Conservation (phyloP, 2,888 invertebrate genomes). For the Drosophila stalkeri region DNA sequence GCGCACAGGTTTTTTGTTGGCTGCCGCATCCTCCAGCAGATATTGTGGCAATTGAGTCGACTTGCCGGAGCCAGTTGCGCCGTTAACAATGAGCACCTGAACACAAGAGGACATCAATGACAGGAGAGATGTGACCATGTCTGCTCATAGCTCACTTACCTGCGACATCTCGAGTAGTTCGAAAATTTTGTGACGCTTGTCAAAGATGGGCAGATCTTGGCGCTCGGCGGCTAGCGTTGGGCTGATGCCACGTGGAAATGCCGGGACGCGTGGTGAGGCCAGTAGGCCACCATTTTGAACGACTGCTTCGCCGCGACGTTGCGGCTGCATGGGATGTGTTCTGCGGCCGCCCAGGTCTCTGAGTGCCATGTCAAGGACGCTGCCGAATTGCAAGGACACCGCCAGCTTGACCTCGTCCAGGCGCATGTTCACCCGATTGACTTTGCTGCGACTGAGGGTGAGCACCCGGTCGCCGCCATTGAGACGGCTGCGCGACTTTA, state of each 20-base stretch:
- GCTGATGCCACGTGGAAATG: constrained; percentile 41
- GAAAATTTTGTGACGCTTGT: constrained; percentile 61
- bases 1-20: constrained; percentile 88
- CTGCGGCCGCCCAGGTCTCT: neutral
- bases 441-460: constrained; percentile 58
- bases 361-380: neutral
- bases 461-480: constrained; percentile 61
- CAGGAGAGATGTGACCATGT: neutral
- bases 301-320: neutral
- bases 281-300: constrained; percentile 37
- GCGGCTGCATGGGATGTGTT: neutral
- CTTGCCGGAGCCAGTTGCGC: constrained; percentile 97
- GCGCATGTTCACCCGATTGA: neutral
- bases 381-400: neutral
- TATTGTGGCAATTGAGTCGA: constrained; percentile 98
- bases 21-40: constrained; percentile 91
- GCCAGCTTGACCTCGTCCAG: constrained; percentile 1
- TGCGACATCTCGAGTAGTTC: constrained; percentile 62
- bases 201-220: constrained; percentile 71
- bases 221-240: constrained; percentile 58
- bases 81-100: constrained; percentile 91
- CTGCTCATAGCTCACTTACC: constrained; percentile 50
- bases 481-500: constrained; percentile 74
- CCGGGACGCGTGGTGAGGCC: constrained; percentile 66
- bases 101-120: neutral